Evolutionary conservation across 2,797 vertebrate genomes (phyloP).

Genomic region (Semotilus atromaculatus): DNA sequence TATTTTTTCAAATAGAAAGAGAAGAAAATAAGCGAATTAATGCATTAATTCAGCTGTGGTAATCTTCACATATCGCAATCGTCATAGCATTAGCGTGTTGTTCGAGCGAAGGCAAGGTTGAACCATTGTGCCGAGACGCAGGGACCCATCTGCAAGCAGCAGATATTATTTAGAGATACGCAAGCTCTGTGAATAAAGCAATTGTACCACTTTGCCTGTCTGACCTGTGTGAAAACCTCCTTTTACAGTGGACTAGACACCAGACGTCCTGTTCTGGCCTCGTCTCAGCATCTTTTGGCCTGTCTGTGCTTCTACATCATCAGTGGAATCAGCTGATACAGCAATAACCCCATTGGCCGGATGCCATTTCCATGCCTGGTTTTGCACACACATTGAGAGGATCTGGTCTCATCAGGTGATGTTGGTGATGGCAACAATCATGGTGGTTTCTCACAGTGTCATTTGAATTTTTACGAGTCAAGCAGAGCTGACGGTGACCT

Average conservation of each 20-base stretch:
- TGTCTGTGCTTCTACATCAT: conserved; percentile 48
- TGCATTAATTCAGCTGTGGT: conserved; percentile 73
- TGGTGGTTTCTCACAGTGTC: conserved; percentile 49
- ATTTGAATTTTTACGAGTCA: conserved; percentile 61
- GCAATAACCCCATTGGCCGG: conserved; percentile 44
- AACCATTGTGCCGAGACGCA: conserved; percentile 69
- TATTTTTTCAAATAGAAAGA: background rate
- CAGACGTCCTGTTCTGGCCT: conserved; percentile 50
- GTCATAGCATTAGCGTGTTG: conserved; percentile 61
- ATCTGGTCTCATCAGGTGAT: conserved; percentile 51
- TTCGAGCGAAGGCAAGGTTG: conserved; percentile 18
- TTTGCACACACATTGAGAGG: conserved; percentile 45
- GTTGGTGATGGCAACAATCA: conserved; percentile 43
- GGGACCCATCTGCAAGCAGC: conserved; percentile 70
- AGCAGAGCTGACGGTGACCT: conserved; percentile 64
- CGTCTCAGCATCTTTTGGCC: conserved; percentile 34
- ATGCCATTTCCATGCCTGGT: conserved; percentile 3
- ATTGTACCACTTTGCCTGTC: conserved; percentile 36
- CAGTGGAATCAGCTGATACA: conserved; percentile 46
- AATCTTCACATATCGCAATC: conserved; percentile 73
- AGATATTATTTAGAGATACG: conserved; percentile 68
- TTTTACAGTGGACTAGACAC: conserved; percentile 70
- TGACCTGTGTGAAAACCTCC: conserved; percentile 51
- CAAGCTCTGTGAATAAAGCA: conserved; percentile 36
- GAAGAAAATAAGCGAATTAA: conserved; percentile 70